These are phyloP conservation scores for Leptinotarsa juncta DNA, from an alignment of 2,888 invertebrate species.

Conservation along the genomic window DNA sequence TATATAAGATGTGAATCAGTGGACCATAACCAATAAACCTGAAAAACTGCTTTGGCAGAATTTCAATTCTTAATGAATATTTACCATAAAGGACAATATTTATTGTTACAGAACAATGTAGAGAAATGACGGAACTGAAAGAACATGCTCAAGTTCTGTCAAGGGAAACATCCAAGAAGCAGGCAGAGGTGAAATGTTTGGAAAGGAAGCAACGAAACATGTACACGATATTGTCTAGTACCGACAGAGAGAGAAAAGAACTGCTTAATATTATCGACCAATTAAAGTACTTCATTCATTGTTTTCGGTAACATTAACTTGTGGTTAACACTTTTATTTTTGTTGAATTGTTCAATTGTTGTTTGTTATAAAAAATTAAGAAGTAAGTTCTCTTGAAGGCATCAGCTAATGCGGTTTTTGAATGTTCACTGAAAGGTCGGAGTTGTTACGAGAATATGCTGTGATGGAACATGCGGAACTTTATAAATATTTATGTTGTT, in stretches of 20 bases:
- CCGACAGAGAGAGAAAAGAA: slow-evolving; percentile 59
- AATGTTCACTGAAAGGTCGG: slow-evolving; percentile 5
- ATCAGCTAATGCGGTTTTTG: slow-evolving; percentile 6
- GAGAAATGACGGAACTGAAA: slow-evolving; percentile 66
- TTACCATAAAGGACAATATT: background rate
- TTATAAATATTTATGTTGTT: slow-evolving; percentile 48
- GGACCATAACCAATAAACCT: no score
- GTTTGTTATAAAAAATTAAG: slow-evolving; percentile 30
- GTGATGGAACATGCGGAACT: slow-evolving; percentile 54
- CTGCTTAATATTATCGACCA: slow-evolving; percentile 60
- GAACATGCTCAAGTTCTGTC: slow-evolving; percentile 67
- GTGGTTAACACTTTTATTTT: slow-evolving; percentile 28
- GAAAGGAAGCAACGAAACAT: slow-evolving; percentile 60
- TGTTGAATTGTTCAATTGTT: slow-evolving; percentile 43
- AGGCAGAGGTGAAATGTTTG: slow-evolving; percentile 64
- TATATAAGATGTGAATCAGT: no score
- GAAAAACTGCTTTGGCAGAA: no score
- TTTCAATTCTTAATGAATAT: background rate
- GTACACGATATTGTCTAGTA: slow-evolving; percentile 57
- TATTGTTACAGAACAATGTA: slow-evolving; percentile 67
- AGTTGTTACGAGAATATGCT: slow-evolving; percentile 46
- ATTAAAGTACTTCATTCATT: slow-evolving; percentile 61
- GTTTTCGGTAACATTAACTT: slow-evolving; percentile 62
- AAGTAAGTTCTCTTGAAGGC: no score
- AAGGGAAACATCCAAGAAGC: slow-evolving; percentile 68